Percentiles rank a stretch among this genome's conserved stretches.
phyloP scores from a whole-genome alignment of 2,113 vertebrate species.

The Heterochromis multidens region DNA sequence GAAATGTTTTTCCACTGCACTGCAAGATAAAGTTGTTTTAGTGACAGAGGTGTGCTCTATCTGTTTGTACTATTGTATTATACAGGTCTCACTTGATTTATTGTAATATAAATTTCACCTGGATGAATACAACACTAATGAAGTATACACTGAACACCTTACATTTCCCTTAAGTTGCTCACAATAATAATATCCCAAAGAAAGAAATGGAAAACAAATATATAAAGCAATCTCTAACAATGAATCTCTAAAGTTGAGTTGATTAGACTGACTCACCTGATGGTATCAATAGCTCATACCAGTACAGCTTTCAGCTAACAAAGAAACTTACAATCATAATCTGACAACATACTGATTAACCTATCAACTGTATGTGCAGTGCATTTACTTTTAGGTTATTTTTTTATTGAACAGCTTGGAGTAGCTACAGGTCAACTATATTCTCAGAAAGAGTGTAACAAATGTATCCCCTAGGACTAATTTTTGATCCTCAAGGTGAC shows the following conservation, averaged over 20 bases:
- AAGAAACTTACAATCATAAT: neutral
- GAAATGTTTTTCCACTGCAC: neutral
- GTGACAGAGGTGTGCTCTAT: neutral
- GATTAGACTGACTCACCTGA: neutral
- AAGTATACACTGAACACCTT: neutral
- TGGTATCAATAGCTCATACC: neutral
- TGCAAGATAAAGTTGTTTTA: neutral
- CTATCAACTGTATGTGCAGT: neutral
- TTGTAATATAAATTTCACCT: neutral
- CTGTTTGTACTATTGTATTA: neutral
- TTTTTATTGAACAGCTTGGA: neutral
- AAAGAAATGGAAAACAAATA: neutral
- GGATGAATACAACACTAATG: neutral
- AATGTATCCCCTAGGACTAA: neutral
- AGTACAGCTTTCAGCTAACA: neutral
- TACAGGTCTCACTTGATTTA: neutral
- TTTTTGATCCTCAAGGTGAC: neutral
- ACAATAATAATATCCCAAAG: neutral
- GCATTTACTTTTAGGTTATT: accelerated
- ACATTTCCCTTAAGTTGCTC: neutral
- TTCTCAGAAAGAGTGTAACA: neutral
- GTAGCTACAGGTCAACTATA: neutral
- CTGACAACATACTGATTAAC: neutral
- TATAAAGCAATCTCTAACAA: neutral
- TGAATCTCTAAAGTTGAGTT: neutral